phyloP scores from a whole-genome alignment of 2,113 vertebrate species.

The Hippoglossus stenolepis region DNA sequence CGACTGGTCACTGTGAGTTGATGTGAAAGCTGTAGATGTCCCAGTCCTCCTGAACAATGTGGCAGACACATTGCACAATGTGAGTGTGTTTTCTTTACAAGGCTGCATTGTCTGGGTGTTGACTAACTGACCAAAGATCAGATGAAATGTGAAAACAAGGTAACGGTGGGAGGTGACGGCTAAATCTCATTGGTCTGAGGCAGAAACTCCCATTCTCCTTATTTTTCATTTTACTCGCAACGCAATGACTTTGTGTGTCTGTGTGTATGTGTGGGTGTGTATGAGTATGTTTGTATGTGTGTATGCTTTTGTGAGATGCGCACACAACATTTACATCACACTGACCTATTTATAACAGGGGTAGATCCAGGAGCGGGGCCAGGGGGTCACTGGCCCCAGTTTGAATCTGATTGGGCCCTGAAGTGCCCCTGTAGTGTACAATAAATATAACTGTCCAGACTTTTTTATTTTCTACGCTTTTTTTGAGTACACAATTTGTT shows the following conservation, averaged over 20 bases:
- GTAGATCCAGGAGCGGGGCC: too few species aligned
- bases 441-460: too few species aligned
- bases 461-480: too few species aligned
- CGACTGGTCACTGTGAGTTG: conserved; percentile 89
- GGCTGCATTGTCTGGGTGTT: background rate
- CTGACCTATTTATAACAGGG: too few species aligned
- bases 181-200: conserved; percentile 36
- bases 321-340: too few species aligned
- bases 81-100: background rate
- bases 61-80: conserved; percentile 29
- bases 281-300: background rate
- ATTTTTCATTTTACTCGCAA: background rate
- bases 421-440: too few species aligned
- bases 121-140: conserved; percentile 45
- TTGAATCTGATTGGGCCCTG: too few species aligned
- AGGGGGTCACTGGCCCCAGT: too few species aligned
- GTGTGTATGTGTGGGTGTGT: background rate
- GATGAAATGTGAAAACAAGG: background rate
- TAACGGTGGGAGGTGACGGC: background rate
- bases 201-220: conserved; percentile 16
- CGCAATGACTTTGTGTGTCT: background rate
- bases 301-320: too few species aligned
- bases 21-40: conserved; percentile 91
- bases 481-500: too few species aligned
- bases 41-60: conserved; percentile 75